Conservation (phyloP, 2,113 vertebrate species). For the Corydoras sp. region DNA sequence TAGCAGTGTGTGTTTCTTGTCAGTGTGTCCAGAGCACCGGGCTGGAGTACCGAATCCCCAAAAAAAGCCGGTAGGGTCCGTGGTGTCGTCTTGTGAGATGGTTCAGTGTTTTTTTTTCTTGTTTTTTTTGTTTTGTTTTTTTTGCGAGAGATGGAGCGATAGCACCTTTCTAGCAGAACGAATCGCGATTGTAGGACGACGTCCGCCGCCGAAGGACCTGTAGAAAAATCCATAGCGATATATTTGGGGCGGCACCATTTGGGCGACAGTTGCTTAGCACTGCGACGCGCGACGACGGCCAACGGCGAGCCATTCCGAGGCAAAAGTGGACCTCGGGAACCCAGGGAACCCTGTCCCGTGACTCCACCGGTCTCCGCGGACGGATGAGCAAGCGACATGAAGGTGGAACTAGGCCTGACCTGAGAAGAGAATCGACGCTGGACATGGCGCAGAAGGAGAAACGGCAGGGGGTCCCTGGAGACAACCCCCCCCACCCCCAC, state of each 20-base stretch:
- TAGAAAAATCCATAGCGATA: constrained; percentile 9
- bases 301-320: background rate
- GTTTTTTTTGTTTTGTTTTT: background rate
- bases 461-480: constrained; percentile 17
- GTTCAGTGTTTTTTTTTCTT: background rate
- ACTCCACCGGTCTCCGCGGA: background rate
- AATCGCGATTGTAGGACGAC: background rate
- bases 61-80: constrained; percentile 1
- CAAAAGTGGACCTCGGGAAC: background rate
- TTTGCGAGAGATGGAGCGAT: constrained; percentile 23
- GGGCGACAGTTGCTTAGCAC: background rate
- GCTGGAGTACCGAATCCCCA: constrained; percentile 27
- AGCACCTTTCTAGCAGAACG: constrained; percentile 32
- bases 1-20: constrained; percentile 77
- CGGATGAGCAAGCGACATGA: constrained; percentile 5
- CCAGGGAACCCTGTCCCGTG: background rate
- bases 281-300: background rate
- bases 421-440: constrained; percentile 39
- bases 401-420: constrained; percentile 40
- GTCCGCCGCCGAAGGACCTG: background rate
- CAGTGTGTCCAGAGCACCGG: constrained; percentile 35
- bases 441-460: constrained; percentile 22
- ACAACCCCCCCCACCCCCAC: constrained; percentile 1
- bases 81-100: background rate
- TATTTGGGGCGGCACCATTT: background rate